phyloP scores from a whole-genome alignment of 2,888 invertebrate genomes.

The Halictus ligatus region DNA sequence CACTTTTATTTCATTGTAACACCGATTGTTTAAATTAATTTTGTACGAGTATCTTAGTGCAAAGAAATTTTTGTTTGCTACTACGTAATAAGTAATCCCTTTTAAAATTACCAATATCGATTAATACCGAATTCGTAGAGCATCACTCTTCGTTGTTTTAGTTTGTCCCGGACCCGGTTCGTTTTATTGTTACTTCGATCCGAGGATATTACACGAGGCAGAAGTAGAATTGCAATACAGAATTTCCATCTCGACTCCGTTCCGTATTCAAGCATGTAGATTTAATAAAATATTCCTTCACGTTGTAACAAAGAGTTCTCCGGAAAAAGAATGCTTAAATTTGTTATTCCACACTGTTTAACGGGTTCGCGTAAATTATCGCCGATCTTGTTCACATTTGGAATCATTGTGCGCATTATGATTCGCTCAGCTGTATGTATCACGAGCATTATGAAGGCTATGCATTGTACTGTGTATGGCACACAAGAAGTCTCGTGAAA shows the following conservation, averaged over 20 bases:
- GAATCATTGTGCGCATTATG: not conserved
- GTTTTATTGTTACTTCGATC: conserved; percentile 5
- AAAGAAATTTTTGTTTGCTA: not conserved
- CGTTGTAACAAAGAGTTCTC: not conserved
- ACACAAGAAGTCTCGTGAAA: no score
- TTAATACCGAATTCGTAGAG: not conserved
- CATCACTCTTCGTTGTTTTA: not conserved
- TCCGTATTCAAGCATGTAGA: conserved; percentile 10
- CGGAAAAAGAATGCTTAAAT: not conserved
- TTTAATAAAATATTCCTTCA: conserved; percentile 12
- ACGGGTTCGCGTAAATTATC: not conserved
- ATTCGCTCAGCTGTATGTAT: not conserved
- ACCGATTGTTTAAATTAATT: no score
- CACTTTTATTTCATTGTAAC: not conserved
- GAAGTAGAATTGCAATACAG: not conserved
- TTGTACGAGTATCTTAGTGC: no score
- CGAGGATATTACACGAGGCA: not conserved
- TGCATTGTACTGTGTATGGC: no score
- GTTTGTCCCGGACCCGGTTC: not conserved
- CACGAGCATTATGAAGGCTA: not conserved
- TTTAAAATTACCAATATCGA: not conserved
- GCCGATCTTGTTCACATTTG: not conserved
- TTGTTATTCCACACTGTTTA: not conserved
- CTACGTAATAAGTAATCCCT: not conserved
- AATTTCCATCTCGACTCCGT: not conserved